These are phyloP conservation scores for Scotopteryx bipunctaria DNA, from an alignment of 2,888 invertebrate genomes.

Conservation along the genomic window DNA sequence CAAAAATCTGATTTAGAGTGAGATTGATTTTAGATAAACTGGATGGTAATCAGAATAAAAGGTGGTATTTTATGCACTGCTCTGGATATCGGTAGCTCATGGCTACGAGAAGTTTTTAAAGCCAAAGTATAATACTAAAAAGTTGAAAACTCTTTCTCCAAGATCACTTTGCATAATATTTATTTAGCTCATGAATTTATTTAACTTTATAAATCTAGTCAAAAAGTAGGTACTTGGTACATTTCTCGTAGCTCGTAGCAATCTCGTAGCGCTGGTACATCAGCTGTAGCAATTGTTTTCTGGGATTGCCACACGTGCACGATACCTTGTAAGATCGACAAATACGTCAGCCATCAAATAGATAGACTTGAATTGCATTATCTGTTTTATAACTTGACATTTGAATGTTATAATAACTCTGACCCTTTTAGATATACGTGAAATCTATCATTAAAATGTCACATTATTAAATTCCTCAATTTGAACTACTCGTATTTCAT, in stretches of 20 bases:
- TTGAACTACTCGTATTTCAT: too few relatives aligned
- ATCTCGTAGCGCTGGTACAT: slow-evolving; percentile 7
- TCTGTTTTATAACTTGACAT: too few relatives aligned
- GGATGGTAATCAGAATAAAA: slow-evolving; percentile 59
- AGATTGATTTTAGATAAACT: slow-evolving; percentile 71
- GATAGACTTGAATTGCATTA: too few relatives aligned
- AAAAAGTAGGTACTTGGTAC: neutral
- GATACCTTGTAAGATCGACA: neutral
- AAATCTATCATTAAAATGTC: too few relatives aligned
- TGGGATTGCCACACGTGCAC: neutral
- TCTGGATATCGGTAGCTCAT: neutral
- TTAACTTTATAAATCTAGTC: too few relatives aligned
- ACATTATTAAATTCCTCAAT: too few relatives aligned
- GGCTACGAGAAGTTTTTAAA: neutral
- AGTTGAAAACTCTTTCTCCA: neutral
- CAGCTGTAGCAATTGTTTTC: neutral
- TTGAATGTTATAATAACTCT: too few relatives aligned
- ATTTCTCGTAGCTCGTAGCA: slow-evolving; percentile 13
- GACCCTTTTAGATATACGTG: too few relatives aligned
- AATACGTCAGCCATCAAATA: too few relatives aligned
- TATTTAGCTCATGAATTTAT: too few relatives aligned
- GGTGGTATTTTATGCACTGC: slow-evolving; percentile 36
- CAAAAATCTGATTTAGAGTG: slow-evolving; percentile 54
- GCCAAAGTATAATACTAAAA: neutral
- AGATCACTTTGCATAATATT: neutral